phyloP scores from a whole-genome alignment of 2,888 invertebrate genomes.

The Ceratothoa steindachneri region DNA sequence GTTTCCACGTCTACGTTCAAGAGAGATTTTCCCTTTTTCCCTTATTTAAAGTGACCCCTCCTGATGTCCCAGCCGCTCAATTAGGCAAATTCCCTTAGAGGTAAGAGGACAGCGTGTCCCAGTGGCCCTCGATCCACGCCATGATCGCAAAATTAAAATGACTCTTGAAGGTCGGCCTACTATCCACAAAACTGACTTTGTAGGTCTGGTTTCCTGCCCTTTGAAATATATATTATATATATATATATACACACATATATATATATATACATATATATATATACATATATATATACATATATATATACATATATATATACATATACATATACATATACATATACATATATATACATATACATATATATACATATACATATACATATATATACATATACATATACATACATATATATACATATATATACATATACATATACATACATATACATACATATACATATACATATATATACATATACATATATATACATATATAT shows the following conservation, averaged over 20 bases:
- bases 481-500: conserved; percentile 9
- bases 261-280: neutral
- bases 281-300: neutral
- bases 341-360: neutral
- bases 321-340: neutral
- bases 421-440: neutral
- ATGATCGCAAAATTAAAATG: too few relatives aligned
- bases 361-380: neutral
- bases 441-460: neutral
- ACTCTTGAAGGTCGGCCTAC: too few relatives aligned
- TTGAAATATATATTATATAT: too few relatives aligned
- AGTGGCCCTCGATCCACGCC: too few relatives aligned
- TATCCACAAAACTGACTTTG: too few relatives aligned
- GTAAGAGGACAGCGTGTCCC: too few relatives aligned
- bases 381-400: neutral
- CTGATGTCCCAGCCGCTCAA: too few relatives aligned
- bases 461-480: neutral
- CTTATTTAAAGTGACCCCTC: too few relatives aligned
- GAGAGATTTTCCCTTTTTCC: too few relatives aligned
- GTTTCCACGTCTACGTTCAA: too few relatives aligned
- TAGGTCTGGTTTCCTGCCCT: too few relatives aligned
- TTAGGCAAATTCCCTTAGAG: too few relatives aligned
- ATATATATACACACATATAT: neutral
- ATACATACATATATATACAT: neutral
- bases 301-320: neutral